phyloP scores from a whole-genome alignment of 2,888 invertebrate species.

The Arenicola marina region DNA sequence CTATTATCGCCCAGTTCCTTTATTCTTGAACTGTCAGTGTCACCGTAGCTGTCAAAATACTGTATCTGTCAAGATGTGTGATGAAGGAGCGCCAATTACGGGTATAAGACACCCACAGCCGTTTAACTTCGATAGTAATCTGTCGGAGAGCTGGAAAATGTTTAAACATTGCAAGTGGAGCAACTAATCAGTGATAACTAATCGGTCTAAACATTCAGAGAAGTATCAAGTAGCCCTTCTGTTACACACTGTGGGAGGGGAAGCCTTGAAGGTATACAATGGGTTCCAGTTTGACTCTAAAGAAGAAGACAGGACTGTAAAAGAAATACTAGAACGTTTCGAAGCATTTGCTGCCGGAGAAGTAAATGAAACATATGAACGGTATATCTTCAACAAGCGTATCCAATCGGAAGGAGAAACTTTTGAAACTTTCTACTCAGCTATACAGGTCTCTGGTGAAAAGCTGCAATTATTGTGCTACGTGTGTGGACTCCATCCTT shows the following conservation, averaged over 20 bases:
- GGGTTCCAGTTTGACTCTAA: neutral
- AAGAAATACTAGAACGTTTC: neutral
- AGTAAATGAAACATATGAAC: too few relatives aligned
- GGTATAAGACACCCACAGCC: too few relatives aligned
- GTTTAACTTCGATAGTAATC: too few relatives aligned
- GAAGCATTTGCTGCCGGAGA: neutral
- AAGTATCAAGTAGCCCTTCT: neutral
- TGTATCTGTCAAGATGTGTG: too few relatives aligned
- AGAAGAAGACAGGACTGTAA: neutral
- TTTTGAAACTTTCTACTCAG: neutral
- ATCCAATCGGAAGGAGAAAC: neutral
- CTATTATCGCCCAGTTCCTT: too few relatives aligned
- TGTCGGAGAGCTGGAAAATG: neutral
- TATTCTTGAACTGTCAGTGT: too few relatives aligned
- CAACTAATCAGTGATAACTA: conserved; percentile 2
- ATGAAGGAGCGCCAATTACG: too few relatives aligned
- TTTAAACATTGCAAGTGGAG: conserved; percentile 6
- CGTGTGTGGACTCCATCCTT: conserved; percentile 18
- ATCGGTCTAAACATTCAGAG: neutral
- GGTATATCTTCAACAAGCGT: neutral
- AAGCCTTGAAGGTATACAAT: conserved; percentile 1
- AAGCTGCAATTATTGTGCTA: conserved; percentile 14
- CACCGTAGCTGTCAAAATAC: too few relatives aligned
- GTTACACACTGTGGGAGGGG: neutral
- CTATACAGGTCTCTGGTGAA: conserved; percentile 5